Evolutionary conservation across 2,113 vertebrate species (phyloP).

Genomic region (Pomatorhinus ruficollis): DNA sequence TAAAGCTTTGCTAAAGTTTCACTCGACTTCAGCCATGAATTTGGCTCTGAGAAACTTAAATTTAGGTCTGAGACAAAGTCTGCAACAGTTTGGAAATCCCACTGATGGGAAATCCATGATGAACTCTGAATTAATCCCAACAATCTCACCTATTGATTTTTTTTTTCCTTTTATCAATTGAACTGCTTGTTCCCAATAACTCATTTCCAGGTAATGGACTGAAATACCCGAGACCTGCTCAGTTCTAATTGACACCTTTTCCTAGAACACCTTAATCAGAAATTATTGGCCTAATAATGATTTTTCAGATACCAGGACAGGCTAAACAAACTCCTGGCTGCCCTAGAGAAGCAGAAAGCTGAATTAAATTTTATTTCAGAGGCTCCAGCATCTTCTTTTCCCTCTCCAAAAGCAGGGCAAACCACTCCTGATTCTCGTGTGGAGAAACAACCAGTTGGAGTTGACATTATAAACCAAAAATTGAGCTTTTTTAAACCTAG

Average conservation of each 20-base stretch:
- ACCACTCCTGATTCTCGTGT: not conserved
- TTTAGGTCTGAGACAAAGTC: not conserved
- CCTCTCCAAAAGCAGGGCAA: not conserved
- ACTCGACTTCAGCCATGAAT: not conserved
- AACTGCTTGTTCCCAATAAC: constrained; percentile 50
- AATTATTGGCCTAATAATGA: constrained; percentile 25
- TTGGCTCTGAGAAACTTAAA: not conserved
- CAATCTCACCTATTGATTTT: constrained; percentile 54
- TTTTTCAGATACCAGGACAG: not conserved
- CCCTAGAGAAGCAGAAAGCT: not conserved
- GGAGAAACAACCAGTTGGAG: accelerated
- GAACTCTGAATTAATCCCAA: constrained; percentile 9
- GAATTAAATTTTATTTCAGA: not conserved
- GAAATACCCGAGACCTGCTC: not conserved
- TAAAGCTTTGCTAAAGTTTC: not conserved
- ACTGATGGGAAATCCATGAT: not conserved
- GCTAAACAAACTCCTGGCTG: not conserved
- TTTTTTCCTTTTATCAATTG: constrained; percentile 37
- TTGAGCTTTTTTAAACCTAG: not conserved
- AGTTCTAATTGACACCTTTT: constrained; percentile 4
- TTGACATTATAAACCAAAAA: not conserved
- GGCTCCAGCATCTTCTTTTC: not conserved
- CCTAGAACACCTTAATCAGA: not conserved
- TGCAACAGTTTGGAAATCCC: not conserved
- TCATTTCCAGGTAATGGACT: constrained; percentile 54